A percentile compares a stretch with the other conserved stretches of the same genome.
phyloP scores from a whole-genome alignment of 2,113 vertebrate genomes.

The Hoplias malabaricus region DNA sequence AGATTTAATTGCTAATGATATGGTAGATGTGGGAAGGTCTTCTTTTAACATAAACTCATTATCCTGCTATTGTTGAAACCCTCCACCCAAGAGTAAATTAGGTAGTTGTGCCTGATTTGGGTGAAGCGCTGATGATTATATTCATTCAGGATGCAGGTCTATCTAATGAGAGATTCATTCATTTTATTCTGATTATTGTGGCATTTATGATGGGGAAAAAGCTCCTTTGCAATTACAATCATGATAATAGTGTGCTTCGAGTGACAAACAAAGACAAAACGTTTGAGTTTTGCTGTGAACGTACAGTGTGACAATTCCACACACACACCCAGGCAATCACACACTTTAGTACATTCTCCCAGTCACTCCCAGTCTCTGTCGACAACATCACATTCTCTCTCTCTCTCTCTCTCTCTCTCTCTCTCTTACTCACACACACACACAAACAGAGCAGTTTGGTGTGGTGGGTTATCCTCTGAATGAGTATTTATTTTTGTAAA shows the following conservation, averaged over 20 bases:
- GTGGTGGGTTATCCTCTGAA: too few species aligned
- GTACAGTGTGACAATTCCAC: too few species aligned
- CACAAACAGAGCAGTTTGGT: too few species aligned
- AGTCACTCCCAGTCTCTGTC: too few species aligned
- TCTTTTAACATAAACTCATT: constrained; percentile 5
- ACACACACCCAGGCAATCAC: too few species aligned
- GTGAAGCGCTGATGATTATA: constrained; percentile 22
- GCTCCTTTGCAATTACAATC: constrained; percentile 41
- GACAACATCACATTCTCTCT: too few species aligned
- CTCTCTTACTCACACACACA: too few species aligned
- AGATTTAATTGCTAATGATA: not conserved
- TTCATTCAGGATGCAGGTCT: constrained; percentile 31
- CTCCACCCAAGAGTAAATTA: constrained; percentile 15
- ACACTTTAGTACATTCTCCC: too few species aligned
- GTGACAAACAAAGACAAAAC: constrained; percentile 6
- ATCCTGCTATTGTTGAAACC: constrained; percentile 21
- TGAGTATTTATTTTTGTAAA: too few species aligned
- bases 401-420: too few species aligned
- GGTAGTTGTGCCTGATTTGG: constrained; percentile 30
- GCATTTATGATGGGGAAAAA: constrained; percentile 31
- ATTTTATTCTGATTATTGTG: constrained; percentile 45
- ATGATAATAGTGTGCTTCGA: constrained; percentile 36
- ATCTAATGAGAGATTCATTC: constrained; percentile 47
- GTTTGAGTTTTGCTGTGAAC: not conserved
- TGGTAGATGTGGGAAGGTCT: not conserved